Evolutionary conservation across 92 coral and sea anemone genomes (phyloP).

Genomic region (Actinernus sp.): DNA sequence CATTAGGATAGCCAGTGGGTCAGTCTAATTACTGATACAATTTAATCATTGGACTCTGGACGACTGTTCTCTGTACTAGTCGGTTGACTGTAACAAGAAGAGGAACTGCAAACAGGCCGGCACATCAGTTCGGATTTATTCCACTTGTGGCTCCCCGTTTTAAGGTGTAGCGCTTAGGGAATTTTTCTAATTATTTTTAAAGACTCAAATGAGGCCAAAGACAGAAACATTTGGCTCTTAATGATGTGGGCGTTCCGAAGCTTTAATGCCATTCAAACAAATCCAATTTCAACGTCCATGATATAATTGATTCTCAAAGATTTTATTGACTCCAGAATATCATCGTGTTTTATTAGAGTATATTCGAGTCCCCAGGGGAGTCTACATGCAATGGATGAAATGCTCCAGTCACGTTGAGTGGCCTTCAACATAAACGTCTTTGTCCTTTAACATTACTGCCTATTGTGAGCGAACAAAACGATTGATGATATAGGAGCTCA

Average conservation of each 20-base stretch:
- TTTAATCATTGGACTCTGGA: no score
- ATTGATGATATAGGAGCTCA: slow-evolving; percentile 78
- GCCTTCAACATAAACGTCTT: slow-evolving; percentile 69
- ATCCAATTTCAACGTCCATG: slow-evolving; percentile 47
- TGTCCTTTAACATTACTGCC: slow-evolving; percentile 82
- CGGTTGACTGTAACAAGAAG: no score
- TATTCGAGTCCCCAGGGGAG: slow-evolving; percentile 82
- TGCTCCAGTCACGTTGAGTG: slow-evolving; percentile 71
- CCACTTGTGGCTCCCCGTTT: slow-evolving; percentile 1
- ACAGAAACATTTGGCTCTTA: slow-evolving; percentile 69
- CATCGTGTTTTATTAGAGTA: slow-evolving; percentile 70
- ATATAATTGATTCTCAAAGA: slow-evolving; percentile 30
- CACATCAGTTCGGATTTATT: no score
- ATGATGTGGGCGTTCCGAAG: slow-evolving; percentile 83
- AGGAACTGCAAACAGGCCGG: no score
- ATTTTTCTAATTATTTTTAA: slow-evolving; percentile 54
- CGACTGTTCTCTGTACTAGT: no score
- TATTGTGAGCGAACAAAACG: slow-evolving; percentile 75
- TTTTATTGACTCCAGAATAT: slow-evolving; percentile 12
- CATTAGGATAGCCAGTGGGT: neutral
- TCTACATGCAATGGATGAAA: slow-evolving; percentile 55
- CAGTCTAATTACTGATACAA: no score
- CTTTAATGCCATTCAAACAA: slow-evolving; percentile 81
- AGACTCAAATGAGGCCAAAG: slow-evolving; percentile 60
- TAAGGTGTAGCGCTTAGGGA: slow-evolving; percentile 22